Conservation (phyloP, 2,888 invertebrate species). For the Dastarcus helophoroides region DNA sequence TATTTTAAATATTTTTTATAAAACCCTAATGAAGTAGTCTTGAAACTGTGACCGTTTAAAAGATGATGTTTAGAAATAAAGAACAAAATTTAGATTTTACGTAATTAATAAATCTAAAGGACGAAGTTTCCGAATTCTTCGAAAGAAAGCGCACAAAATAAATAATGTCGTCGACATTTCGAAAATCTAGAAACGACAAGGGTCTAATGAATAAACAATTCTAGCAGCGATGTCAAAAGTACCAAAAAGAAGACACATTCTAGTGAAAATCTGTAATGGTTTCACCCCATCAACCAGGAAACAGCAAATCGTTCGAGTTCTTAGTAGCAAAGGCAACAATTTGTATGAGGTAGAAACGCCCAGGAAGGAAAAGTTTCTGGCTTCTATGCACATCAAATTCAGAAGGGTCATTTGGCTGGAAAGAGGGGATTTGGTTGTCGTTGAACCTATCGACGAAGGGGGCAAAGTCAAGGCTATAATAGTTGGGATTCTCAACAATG, state of each 20-base stretch:
- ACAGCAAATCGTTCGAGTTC: conserved; percentile 67
- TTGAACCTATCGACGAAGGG: conserved; percentile 86
- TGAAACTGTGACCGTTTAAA: too few relatives aligned
- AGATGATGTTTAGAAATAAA: too few relatives aligned
- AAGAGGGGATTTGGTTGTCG: conserved; percentile 75
- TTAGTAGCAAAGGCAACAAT: conserved; percentile 80
- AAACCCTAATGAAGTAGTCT: too few relatives aligned
- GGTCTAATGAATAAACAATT: too few relatives aligned
- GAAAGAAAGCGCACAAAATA: too few relatives aligned
- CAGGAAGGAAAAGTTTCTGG: conserved; percentile 59
- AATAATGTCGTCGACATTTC: too few relatives aligned
- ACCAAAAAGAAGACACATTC: conserved; percentile 70
- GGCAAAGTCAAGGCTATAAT: conserved; percentile 93
- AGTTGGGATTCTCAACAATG: conserved; percentile 55
- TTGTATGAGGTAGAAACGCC: conserved; percentile 72
- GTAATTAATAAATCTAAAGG: too few relatives aligned
- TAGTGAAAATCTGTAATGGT: conserved; percentile 63
- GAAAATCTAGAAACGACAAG: too few relatives aligned
- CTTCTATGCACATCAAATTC: conserved; percentile 92
- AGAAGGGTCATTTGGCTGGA: conserved; percentile 90
- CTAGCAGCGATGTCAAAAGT: conserved; percentile 64
- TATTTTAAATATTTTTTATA: too few relatives aligned
- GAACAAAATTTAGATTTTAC: too few relatives aligned
- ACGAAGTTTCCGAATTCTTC: too few relatives aligned
- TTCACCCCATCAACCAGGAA: conserved; percentile 58